These are phyloP conservation scores for Damaliscus lunatus DNA, from an alignment of 2,113 vertebrate genomes.

Conservation along the genomic window DNA sequence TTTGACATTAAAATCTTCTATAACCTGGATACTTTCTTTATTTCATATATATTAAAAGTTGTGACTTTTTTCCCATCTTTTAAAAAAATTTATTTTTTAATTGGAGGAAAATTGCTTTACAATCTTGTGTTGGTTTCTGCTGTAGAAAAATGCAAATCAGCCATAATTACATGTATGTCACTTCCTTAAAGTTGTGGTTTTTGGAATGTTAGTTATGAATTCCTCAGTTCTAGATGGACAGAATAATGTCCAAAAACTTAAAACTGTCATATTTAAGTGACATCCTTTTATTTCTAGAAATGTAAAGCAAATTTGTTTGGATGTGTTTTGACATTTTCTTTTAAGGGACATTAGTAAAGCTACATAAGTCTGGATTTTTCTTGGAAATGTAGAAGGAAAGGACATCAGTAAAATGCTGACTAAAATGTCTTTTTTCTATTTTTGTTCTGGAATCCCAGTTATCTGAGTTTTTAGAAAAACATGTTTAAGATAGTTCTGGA, in stretches of 20 bases:
- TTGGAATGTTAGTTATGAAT: background rate
- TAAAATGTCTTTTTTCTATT: background rate
- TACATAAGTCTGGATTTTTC: background rate
- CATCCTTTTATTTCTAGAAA: slow-evolving; percentile 1
- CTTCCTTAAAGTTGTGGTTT: background rate
- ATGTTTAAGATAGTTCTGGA: background rate
- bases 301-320: background rate
- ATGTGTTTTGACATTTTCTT: slow-evolving; percentile 18
- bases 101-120: background rate
- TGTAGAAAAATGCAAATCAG: background rate
- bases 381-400: background rate
- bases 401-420: background rate
- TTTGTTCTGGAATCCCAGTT: background rate
- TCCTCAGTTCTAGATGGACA: background rate
- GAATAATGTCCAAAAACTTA: background rate
- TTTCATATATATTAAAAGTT: background rate
- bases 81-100: background rate
- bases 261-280: background rate
- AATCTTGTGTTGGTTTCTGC: background rate
- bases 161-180: background rate
- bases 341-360: background rate
- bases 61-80: background rate
- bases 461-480: background rate
- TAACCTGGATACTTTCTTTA: background rate
- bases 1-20: slow-evolving; percentile 44